Percentiles rank a stretch among this genome's conserved stretches.
These are phyloP conservation scores for Podarcis raffonei DNA, from an alignment of 2,113 vertebrate species.

Conservation along the genomic window DNA sequence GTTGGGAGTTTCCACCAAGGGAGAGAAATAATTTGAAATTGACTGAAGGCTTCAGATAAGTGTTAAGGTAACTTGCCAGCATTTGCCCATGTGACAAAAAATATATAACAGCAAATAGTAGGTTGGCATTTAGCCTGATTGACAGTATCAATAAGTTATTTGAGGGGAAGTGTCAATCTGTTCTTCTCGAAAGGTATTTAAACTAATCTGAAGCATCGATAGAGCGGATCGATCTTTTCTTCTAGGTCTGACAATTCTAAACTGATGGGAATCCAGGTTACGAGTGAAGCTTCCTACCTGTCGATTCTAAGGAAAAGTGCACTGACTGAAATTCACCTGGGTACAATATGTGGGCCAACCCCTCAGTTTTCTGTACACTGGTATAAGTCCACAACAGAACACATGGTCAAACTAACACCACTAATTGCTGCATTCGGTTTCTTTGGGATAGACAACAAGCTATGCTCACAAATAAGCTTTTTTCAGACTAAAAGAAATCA, in stretches of 20 bases:
- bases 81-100: background rate
- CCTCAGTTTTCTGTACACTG: background rate
- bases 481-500: background rate
- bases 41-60: background rate
- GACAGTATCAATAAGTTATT: background rate
- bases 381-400: background rate
- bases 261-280: background rate
- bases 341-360: background rate
- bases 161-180: background rate
- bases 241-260: background rate
- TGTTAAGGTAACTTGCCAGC: background rate
- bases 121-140: background rate
- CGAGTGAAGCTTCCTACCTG: background rate
- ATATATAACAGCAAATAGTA: background rate
- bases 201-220: background rate
- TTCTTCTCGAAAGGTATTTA: background rate
- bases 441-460: background rate
- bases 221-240: background rate
- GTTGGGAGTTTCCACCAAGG: background rate
- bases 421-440: background rate
- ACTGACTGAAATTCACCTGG: background rate
- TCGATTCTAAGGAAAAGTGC: background rate
- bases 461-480: background rate
- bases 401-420: background rate
- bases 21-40: constrained; percentile 4